Percentiles rank a stretch among this genome's conserved stretches.
phyloP scores from a whole-genome alignment of 1,140 invertebrate species.

The Procambarus clarkii region DNA sequence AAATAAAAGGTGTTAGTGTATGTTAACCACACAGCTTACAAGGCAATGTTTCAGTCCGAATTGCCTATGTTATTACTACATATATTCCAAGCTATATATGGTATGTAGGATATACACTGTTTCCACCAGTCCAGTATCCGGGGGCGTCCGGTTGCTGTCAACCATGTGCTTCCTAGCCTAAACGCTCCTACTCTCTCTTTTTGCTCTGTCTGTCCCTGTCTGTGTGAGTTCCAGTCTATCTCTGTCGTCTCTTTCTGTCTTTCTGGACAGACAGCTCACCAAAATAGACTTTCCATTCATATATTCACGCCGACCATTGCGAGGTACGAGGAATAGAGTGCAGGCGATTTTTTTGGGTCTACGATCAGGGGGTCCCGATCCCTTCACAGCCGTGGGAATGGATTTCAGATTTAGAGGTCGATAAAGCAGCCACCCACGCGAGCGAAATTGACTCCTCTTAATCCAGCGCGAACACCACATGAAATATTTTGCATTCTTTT shows the following conservation, averaged over 20 bases:
- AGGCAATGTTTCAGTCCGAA: too few relatives aligned
- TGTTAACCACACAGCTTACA: too few relatives aligned
- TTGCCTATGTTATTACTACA: too few relatives aligned
- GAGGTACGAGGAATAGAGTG: slow-evolving; percentile 10
- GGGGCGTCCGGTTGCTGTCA: too few relatives aligned
- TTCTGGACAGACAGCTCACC: not conserved
- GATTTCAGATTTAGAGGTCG: slow-evolving; percentile 16
- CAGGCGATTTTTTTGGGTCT: not conserved
- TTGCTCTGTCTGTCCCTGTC: slow-evolving; percentile 26
- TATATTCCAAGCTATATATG: too few relatives aligned
- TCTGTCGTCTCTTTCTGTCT: not conserved
- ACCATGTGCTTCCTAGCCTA: too few relatives aligned
- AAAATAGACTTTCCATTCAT: not conserved
- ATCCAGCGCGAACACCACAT: too few relatives aligned
- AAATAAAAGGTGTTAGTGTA: too few relatives aligned
- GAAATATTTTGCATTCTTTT: too few relatives aligned
- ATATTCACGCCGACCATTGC: slow-evolving; percentile 9
- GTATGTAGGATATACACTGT: too few relatives aligned
- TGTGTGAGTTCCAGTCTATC: not conserved
- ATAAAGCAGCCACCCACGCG: not conserved
- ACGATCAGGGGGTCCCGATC: not conserved
- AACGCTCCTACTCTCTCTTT: slow-evolving; percentile 19
- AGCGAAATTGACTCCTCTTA: not conserved
- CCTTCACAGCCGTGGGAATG: slow-evolving; percentile 4
- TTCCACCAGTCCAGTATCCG: too few relatives aligned